phyloP scores from a whole-genome alignment of 2,797 vertebrate species.

The Perdix hodgsoniae region DNA sequence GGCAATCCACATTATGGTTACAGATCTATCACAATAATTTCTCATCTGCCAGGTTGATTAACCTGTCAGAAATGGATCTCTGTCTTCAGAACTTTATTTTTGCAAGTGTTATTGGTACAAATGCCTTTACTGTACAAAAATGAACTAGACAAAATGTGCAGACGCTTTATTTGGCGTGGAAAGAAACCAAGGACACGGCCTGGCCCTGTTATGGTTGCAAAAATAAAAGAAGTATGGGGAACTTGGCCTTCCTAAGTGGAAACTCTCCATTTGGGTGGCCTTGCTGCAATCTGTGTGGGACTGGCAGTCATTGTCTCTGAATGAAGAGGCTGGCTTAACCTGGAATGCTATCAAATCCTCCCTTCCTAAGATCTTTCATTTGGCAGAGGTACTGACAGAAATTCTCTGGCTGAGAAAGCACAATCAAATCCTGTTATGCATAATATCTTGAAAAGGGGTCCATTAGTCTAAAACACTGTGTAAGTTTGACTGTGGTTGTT shows the following conservation, averaged over 20 bases:
- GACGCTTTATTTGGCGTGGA: constrained; percentile 67
- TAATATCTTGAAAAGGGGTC: not conserved
- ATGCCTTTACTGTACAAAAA: not conserved
- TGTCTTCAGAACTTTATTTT: constrained; percentile 44
- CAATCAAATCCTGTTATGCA: constrained; percentile 45
- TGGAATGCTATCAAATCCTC: constrained; percentile 52
- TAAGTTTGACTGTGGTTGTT: not conserved
- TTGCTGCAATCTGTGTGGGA: constrained; percentile 46
- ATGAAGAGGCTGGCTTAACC: constrained; percentile 53
- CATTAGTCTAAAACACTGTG: not conserved
- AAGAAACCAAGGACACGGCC: constrained; percentile 63
- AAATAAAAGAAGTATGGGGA: constrained; percentile 42
- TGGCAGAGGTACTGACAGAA: constrained; percentile 60
- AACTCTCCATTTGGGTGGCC: constrained; percentile 72
- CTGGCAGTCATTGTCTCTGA: constrained; percentile 46
- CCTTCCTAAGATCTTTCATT: not conserved
- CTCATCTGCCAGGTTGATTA: not conserved
- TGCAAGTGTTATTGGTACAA: constrained; percentile 50
- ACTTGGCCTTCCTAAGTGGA: constrained; percentile 66
- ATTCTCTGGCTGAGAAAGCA: not conserved
- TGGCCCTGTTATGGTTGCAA: not conserved
- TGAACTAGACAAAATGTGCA: constrained; percentile 58
- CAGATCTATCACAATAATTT: not conserved
- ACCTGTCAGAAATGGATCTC: not conserved
- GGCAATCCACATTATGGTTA: not conserved